A percentile compares a stretch with the other conserved stretches of the same genome.
Evolutionary conservation across 2,888 invertebrate species (phyloP).

Genomic region (Buathra laborator): DNA sequence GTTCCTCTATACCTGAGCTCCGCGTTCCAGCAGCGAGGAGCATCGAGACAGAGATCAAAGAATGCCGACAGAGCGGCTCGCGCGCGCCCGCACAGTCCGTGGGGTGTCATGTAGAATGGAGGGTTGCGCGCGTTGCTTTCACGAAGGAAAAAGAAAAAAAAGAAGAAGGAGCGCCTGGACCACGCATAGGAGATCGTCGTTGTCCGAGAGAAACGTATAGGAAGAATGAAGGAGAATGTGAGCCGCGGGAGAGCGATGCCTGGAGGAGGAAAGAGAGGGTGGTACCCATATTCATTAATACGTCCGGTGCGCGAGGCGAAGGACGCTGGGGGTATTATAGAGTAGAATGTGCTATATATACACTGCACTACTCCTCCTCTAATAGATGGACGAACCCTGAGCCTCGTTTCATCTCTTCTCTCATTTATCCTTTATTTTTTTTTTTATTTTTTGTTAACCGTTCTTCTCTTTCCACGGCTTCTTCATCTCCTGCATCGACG

Average conservation of each 20-base stretch:
- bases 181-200: conserved; percentile 46
- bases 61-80: conserved; percentile 73
- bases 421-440: conserved; percentile 1
- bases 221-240: conserved; percentile 39
- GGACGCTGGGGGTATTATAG: conserved; percentile 79
- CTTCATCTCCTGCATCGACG: not conserved
- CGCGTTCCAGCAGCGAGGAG: conserved; percentile 40
- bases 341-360: conserved; percentile 52
- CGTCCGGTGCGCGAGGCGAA: conserved; percentile 64
- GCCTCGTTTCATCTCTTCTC: conserved; percentile 35
- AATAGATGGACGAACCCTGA: conserved; percentile 34
- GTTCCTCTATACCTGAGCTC: conserved; percentile 69
- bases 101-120: conserved; percentile 79
- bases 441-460: not conserved
- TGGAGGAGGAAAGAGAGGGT: conserved; percentile 63
- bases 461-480: conserved; percentile 21
- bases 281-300: conserved; percentile 80
- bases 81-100: conserved; percentile 79
- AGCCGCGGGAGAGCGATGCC: conserved; percentile 15
- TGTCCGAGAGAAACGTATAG: conserved; percentile 16
- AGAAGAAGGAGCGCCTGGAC: conserved; percentile 39
- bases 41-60: conserved; percentile 69
- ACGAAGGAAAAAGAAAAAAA: conserved; percentile 24
- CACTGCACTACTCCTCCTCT: not conserved
- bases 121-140: conserved; percentile 51